Evolutionary conservation across 2,888 invertebrate genomes (phyloP).

Genomic region (Chironomus riparius): DNA sequence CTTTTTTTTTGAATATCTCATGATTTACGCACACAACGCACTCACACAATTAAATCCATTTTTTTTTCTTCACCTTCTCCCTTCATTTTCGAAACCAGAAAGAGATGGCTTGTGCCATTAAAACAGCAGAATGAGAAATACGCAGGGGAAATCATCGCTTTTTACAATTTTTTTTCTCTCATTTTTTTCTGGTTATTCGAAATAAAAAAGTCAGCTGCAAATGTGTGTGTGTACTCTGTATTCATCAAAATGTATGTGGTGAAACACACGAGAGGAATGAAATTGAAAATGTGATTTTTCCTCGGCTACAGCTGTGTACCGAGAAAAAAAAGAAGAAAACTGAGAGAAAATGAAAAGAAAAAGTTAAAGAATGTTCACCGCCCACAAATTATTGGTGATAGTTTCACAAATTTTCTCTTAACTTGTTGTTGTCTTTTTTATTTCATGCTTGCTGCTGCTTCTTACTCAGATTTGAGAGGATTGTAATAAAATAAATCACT

Average conservation of each 20-base stretch:
- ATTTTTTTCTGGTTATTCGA: slow-evolving; percentile 8
- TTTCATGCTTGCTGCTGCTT: no score
- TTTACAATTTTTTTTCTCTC: slow-evolving; percentile 16
- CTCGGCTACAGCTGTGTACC: neutral
- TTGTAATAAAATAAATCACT: no score
- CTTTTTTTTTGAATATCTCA: neutral
- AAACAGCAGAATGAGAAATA: neutral
- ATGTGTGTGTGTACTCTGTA: slow-evolving; percentile 13
- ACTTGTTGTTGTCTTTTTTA: neutral
- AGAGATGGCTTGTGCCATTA: slow-evolving; percentile 11
- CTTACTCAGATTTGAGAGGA: neutral
- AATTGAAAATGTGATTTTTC: slow-evolving; percentile 17
- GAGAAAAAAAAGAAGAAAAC: neutral
- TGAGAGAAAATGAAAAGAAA: neutral
- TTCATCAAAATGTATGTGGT: neutral
- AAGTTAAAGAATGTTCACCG: slow-evolving; percentile 26
- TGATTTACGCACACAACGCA: slow-evolving; percentile 3
- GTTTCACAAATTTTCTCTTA: neutral
- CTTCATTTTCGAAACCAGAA: slow-evolving; percentile 20
- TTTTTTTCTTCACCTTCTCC: neutral
- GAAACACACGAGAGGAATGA: neutral
- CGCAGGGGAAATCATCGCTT: slow-evolving; percentile 19
- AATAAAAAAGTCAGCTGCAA: neutral
- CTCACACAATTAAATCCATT: neutral
- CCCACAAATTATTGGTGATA: slow-evolving; percentile 17